Base-by-base conservation (phyloP, 2,888 invertebrate species). In the Troides aeacus region DNA sequence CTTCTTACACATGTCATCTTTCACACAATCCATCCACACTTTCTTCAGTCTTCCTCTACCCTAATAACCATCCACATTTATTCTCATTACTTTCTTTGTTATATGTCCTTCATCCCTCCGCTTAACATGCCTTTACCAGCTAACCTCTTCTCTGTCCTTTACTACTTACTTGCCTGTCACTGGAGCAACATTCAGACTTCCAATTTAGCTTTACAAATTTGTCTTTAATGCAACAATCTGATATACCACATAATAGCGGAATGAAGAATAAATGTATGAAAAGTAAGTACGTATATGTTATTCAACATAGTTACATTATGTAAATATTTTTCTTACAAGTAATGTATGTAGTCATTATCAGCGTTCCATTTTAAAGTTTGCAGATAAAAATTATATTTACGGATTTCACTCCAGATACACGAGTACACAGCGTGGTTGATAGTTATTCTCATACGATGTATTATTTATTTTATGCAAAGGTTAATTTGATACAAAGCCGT, bases 311-410 rank as follows among this genome's bases (percentile, higher is more conserved):
- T 50, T 63, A 15, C 50, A 46, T 39, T 65, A 62, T 46, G 65
- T 62, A 65, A 69, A 69, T 65, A 69, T 69, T 65, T 57, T 65
- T 69, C 46, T 30, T 12, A 57, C 23, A 30, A 10, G 58, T 50
- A 17, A 17, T 46, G 18, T 24, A 50, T 10, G 57, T 57, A 21
- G 18, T 57, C 46, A 61, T 67, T 69, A 69, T 69, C 69, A 59
- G 21, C 65, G 65, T 65, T 70, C 69, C 53, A 57, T 70, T 70
- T 70, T 70, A 62, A 70, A 66, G 59, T 53, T 70, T n/a, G 1
- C 57, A 58, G 65, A 70, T 70, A 66, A 65, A 39, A 62, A 62
- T 36, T 57, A 23, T 70, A 70, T 66, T 70, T 66, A 70, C 66
- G 66, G 65, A 65, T 66, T 58, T 50, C 17, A 62, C 46, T 42